Percentiles rank a stretch among this genome's conserved stretches.
phyloP scores from a whole-genome alignment of 2,113 vertebrate genomes.

The Tychaedon coryphoeus region DNA sequence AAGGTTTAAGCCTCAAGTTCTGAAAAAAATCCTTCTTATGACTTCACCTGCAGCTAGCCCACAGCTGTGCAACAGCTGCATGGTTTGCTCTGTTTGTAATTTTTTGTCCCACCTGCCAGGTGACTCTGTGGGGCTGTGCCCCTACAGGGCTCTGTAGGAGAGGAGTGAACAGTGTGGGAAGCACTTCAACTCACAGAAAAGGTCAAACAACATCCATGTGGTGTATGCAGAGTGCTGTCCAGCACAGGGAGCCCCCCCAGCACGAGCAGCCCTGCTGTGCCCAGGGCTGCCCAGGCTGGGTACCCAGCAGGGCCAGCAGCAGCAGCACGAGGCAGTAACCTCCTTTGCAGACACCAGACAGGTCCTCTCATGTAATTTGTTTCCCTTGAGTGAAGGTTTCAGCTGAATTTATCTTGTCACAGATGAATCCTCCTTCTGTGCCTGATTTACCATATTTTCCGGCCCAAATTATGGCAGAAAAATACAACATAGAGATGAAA shows the following conservation, averaged over 20 bases:
- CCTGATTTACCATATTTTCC: background rate
- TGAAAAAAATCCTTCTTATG: background rate
- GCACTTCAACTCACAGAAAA: background rate
- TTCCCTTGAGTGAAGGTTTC: background rate
- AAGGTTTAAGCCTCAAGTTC: background rate
- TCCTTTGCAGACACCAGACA: background rate
- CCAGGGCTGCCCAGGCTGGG: rapidly evolving
- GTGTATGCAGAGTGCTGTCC: rapidly evolving
- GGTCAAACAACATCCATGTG: rapidly evolving
- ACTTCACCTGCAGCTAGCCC: background rate
- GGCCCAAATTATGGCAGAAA: background rate
- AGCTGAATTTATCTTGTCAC: background rate
- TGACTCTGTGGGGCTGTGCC: rapidly evolving
- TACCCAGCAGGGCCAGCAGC: rapidly evolving
- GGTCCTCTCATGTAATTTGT: background rate
- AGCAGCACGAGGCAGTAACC: background rate
- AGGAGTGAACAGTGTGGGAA: rapidly evolving
- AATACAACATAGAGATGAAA: background rate
- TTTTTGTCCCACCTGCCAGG: background rate
- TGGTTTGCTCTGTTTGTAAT: background rate
- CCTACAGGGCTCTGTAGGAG: rapidly evolving
- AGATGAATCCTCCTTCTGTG: background rate
- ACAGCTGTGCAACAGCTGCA: background rate
- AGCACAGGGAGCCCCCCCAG: rapidly evolving
- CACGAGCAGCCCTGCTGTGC: rapidly evolving